These are phyloP conservation scores for Drosophila burlai DNA, from an alignment of 1,140 invertebrate species.

Conservation along the genomic window DNA sequence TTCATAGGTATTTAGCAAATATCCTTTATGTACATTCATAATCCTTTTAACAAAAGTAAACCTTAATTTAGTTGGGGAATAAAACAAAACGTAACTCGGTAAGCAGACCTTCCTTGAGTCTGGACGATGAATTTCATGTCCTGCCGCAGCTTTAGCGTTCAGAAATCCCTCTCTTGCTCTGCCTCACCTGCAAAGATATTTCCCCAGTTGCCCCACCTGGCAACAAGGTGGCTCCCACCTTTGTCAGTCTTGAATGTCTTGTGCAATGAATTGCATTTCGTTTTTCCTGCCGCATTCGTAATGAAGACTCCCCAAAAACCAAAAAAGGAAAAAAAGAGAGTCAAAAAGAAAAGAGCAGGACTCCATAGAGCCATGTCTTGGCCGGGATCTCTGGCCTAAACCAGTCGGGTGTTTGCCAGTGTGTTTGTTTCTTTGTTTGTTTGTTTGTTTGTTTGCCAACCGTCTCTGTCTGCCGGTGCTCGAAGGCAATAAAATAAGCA, in stretches of 20 bases:
- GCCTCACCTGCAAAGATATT: slow-evolving; percentile 9
- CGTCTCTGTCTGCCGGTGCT: slow-evolving; percentile 62
- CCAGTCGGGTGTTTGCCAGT: slow-evolving; percentile 21
- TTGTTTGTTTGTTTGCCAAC: slow-evolving; percentile 74
- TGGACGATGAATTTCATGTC: slow-evolving; percentile 1
- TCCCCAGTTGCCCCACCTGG: background rate
- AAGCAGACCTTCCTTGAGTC: background rate
- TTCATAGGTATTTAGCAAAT: background rate
- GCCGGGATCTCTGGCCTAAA: slow-evolving; percentile 48
- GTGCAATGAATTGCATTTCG: slow-evolving; percentile 66
- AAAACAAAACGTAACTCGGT: background rate
- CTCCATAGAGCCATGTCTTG: slow-evolving; percentile 8
- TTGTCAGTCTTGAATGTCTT: slow-evolving; percentile 25
- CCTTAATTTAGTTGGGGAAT: background rate
- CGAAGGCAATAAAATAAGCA: slow-evolving; percentile 75
- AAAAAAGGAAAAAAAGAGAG: too few relatives aligned
- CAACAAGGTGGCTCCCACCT: background rate
- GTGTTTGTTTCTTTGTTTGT: slow-evolving; percentile 9
- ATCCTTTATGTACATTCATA: background rate
- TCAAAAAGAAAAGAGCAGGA: slow-evolving; percentile 12
- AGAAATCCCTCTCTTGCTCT: slow-evolving; percentile 9
- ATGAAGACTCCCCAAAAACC: slow-evolving; percentile 53
- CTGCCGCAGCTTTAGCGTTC: background rate
- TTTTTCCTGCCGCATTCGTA: slow-evolving; percentile 54
- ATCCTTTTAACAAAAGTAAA: background rate